Conservation (phyloP, 2,113 vertebrate genomes). For the Meles meles region DNA sequence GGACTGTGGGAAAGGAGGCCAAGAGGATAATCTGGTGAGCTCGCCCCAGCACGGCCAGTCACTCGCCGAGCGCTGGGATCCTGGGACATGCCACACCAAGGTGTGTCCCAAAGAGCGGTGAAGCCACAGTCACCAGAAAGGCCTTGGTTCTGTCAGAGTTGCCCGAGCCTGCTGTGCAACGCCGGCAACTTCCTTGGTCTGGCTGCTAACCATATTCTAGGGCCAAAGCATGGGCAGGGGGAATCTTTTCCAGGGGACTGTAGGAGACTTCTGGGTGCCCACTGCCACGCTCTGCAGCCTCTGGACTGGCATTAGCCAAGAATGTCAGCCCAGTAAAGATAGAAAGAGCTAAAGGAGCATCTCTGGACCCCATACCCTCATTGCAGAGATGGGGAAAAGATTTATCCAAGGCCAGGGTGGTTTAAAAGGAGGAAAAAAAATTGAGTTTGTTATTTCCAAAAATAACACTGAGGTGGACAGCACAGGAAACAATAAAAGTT, state of each 20-base stretch:
- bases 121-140: not conserved
- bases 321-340: not conserved
- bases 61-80: not conserved
- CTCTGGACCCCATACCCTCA: not conserved
- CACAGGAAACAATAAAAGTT: conserved; percentile 52
- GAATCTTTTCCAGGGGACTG: not conserved
- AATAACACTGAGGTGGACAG: not conserved
- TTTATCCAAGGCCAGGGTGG: not conserved
- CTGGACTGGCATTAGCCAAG: not conserved
- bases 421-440: not conserved
- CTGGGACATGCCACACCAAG: not conserved
- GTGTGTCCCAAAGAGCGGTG: not conserved
- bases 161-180: not conserved
- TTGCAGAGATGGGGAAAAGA: not conserved
- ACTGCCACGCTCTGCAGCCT: not conserved
- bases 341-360: not conserved
- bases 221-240: not conserved
- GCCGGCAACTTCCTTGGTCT: no score
- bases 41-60: not conserved
- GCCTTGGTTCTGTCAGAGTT: not conserved
- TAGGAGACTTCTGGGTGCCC: not conserved
- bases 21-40: not conserved
- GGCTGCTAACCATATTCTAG: not conserved
- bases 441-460: not conserved
- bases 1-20: not conserved